Conservation (phyloP, 1,140 invertebrate genomes). For the Acromyrmex echinatior region DNA sequence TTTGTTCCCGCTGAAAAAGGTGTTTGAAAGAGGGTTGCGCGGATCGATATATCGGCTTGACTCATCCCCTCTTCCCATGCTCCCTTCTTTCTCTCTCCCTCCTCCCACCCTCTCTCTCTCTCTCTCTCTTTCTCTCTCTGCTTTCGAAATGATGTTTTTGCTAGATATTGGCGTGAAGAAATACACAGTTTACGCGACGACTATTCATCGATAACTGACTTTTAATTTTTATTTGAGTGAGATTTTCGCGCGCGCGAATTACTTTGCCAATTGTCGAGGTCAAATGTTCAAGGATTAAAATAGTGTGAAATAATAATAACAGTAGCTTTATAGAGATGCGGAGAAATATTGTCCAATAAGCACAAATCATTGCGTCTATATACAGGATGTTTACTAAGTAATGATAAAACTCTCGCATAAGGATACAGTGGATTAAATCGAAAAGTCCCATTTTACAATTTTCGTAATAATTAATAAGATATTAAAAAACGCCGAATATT, state of each 20-base stretch:
- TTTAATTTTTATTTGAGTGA: not conserved
- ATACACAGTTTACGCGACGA: not conserved
- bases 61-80: conserved; percentile 28
- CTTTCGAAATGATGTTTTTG: conserved; percentile 33
- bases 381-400: too few relatives aligned
- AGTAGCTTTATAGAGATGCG: too few relatives aligned
- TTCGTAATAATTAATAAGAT: too few relatives aligned
- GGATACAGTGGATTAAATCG: too few relatives aligned
- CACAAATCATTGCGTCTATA: too few relatives aligned
- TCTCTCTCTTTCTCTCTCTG: not conserved
- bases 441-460: too few relatives aligned
- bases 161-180: conserved; percentile 50
- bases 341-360: too few relatives aligned
- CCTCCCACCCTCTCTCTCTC: not conserved
- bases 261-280: not conserved
- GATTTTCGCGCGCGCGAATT: not conserved
- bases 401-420: too few relatives aligned
- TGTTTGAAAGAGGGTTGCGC: conserved; percentile 55
- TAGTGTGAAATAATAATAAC: too few relatives aligned
- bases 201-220: conserved; percentile 24
- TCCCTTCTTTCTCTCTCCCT: not conserved
- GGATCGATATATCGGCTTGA: conserved; percentile 60
- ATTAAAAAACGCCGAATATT: too few relatives aligned
- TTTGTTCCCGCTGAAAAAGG: conserved; percentile 59
- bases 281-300: not conserved